Conservation (phyloP, 2,888 invertebrate genomes). For the Agriopis aurantiaria region DNA sequence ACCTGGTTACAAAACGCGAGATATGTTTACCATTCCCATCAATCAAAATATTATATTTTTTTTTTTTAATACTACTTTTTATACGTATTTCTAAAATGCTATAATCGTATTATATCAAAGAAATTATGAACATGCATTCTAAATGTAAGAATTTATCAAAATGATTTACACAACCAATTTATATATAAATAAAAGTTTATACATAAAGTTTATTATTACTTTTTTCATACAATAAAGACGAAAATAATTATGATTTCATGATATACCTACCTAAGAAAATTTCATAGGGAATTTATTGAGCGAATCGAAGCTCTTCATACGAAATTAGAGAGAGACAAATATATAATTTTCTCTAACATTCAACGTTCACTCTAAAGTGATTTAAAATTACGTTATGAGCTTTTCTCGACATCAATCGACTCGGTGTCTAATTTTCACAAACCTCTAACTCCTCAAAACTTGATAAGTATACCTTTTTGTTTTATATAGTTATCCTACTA, state of each 20-base stretch:
- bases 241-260: not conserved
- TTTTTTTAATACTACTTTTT: slow-evolving; percentile 17
- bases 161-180: slow-evolving; percentile 15
- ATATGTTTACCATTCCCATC: slow-evolving; percentile 14
- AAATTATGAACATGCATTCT: not conserved
- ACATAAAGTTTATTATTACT: not conserved
- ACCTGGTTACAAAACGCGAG: not conserved
- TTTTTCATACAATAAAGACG: not conserved
- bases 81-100: slow-evolving; percentile 24
- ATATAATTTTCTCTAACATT: not conserved
- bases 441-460: not conserved
- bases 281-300: not conserved
- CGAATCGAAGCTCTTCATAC: not conserved
- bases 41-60: too few species aligned
- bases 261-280: not conserved
- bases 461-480: too few species aligned
- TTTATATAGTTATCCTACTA: too few species aligned
- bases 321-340: not conserved
- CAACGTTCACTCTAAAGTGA: not conserved
- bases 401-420: not conserved
- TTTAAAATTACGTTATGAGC: slow-evolving; percentile 5
- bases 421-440: not conserved
- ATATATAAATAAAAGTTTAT: not conserved
- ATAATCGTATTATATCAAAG: not conserved
- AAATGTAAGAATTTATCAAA: slow-evolving; percentile 1